These are phyloP conservation scores for Crenichthys baileyi DNA, from an alignment of 2,797 vertebrate genomes.

Conservation along the genomic window DNA sequence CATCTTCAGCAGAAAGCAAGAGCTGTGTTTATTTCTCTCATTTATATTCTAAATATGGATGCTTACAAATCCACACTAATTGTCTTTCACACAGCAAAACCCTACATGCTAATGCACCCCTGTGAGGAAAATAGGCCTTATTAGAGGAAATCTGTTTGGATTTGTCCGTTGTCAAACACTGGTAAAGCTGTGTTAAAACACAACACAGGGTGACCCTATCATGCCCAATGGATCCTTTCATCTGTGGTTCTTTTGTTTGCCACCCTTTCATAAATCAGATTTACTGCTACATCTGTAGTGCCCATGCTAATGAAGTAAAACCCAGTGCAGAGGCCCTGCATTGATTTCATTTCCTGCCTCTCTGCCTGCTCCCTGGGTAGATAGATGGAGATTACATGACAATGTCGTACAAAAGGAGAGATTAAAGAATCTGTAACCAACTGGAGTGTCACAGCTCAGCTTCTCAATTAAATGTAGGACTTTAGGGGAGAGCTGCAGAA, in stretches of 20 bases:
- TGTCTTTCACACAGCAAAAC: constrained; percentile 9
- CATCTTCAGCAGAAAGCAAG: constrained; percentile 16
- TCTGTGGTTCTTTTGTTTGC: constrained; percentile 48
- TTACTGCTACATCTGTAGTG: constrained; percentile 75
- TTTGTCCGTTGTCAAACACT: constrained; percentile 35
- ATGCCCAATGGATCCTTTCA: constrained; percentile 44
- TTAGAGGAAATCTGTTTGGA: constrained; percentile 5
- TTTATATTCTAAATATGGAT: constrained; percentile 22
- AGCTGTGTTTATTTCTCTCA: constrained; percentile 23
- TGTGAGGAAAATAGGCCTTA: not conserved
- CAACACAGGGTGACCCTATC: constrained; percentile 40
- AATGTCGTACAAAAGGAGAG: constrained; percentile 74
- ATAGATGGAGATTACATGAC: constrained; percentile 73
- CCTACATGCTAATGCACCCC: constrained; percentile 20
- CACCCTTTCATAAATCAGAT: constrained; percentile 73
- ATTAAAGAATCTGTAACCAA: constrained; percentile 75
- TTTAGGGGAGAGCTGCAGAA: constrained; percentile 40
- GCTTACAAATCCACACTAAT: constrained; percentile 6
- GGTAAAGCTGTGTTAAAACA: constrained; percentile 37
- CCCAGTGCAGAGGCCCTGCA: constrained; percentile 64
- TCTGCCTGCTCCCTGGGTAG: constrained; percentile 63
- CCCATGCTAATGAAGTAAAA: constrained; percentile 79
- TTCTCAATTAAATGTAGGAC: constrained; percentile 66
- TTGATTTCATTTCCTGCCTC: constrained; percentile 82
- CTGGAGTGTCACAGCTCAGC: constrained; percentile 60